Conservation (phyloP, 1,140 invertebrate species). For the Ceratina japonica region DNA sequence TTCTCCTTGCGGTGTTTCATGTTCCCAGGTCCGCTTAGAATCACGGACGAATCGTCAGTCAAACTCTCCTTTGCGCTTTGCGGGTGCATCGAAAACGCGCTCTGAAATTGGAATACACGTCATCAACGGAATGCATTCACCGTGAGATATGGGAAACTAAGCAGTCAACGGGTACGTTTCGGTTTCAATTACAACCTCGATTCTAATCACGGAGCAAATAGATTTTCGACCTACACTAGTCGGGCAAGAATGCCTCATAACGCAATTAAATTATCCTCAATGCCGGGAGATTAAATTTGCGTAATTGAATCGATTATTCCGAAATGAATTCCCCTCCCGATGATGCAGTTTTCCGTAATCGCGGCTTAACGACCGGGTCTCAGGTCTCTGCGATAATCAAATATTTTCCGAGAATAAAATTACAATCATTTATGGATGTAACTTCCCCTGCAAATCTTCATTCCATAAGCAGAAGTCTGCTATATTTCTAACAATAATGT, state of each 20-base stretch:
- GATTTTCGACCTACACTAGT: neutral
- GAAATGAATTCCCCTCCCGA: neutral
- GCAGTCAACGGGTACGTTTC: too few species aligned
- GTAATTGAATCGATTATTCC: constrained; percentile 31
- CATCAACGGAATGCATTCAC: neutral
- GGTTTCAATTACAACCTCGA: neutral
- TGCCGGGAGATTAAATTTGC: constrained; percentile 10
- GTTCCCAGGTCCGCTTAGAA: constrained; percentile 83
- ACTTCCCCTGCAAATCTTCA: too few species aligned
- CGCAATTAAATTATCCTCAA: constrained; percentile 19
- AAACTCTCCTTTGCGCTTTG: constrained; percentile 67
- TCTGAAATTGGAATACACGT: constrained; percentile 68
- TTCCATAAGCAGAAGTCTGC: too few species aligned
- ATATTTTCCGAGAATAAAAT: too few species aligned
- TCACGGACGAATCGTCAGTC: constrained; percentile 74
- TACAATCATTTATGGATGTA: too few species aligned
- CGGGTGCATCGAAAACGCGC: constrained; percentile 76
- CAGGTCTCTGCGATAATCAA: neutral
- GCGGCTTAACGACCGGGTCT: neutral
- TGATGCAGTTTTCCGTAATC: constrained; percentile 10
- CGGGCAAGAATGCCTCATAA: neutral
- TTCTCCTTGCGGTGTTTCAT: constrained; percentile 77
- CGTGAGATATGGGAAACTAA: neutral
- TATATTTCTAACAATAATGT: too few species aligned
- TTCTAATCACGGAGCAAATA: constrained; percentile 18